Evolutionary conservation across 2,888 invertebrate genomes (phyloP).

Genomic region (Drosophila histrio): DNA sequence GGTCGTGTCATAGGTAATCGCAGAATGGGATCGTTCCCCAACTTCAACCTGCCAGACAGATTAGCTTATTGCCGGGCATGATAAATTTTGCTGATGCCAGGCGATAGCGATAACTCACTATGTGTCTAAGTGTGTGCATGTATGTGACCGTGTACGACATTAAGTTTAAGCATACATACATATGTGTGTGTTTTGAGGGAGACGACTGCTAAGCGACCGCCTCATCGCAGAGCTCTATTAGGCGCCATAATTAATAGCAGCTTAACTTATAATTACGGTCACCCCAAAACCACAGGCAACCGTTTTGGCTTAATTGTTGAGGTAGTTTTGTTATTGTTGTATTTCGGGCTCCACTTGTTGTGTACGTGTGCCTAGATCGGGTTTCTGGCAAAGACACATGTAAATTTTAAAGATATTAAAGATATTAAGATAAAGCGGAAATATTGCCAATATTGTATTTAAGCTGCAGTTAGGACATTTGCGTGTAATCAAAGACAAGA

Average conservation of each 20-base stretch:
- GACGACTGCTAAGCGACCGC: conserved; percentile 1
- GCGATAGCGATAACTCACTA: conserved; percentile 15
- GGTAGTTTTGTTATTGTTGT: conserved; percentile 50
- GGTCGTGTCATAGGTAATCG: conserved; percentile 46
- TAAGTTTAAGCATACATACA: conserved; percentile 53
- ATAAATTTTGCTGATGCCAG: conserved; percentile 65
- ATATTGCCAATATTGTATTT: neutral
- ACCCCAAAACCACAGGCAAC: conserved; percentile 71
- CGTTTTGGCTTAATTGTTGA: conserved; percentile 79
- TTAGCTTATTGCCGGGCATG: conserved; percentile 54
- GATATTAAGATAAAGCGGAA: neutral
- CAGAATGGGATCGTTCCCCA: neutral
- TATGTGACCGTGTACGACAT: conserved; percentile 19
- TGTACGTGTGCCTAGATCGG: conserved; percentile 1
- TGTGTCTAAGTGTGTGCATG: neutral
- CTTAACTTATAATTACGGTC: conserved; percentile 81
- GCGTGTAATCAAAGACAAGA: neutral
- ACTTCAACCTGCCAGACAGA: conserved; percentile 55
- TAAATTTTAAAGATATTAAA: conserved; percentile 37
- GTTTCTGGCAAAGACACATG: conserved; percentile 20
- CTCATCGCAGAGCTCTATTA: conserved; percentile 41
- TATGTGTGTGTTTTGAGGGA: conserved; percentile 25
- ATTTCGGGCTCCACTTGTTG: conserved; percentile 5
- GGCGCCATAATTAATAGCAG: conserved; percentile 80
- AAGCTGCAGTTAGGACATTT: neutral